Evolutionary conservation across 2,797 vertebrate genomes (phyloP).

Genomic region (Passerculus sandwichensis): DNA sequence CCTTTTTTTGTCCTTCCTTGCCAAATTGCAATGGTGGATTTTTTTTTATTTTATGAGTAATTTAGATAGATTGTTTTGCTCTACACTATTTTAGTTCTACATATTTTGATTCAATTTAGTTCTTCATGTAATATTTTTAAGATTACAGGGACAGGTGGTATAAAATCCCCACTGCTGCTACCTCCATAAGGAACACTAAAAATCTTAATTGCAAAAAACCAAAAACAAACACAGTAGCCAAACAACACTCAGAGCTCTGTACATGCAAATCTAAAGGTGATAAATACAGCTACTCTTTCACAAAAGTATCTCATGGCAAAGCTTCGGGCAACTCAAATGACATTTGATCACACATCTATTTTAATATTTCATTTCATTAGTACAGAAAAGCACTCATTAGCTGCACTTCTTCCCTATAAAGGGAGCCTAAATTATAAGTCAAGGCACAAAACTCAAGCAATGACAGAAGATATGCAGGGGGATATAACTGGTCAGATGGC

Average conservation of each 20-base stretch:
- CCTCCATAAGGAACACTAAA: neutral
- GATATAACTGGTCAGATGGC: neutral
- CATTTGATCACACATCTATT: neutral
- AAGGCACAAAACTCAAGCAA: neutral
- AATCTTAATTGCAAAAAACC: neutral
- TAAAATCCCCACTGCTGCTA: neutral
- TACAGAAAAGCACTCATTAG: neutral
- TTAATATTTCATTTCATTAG: neutral
- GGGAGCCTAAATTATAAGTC: neutral
- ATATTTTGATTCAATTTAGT: neutral
- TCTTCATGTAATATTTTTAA: neutral
- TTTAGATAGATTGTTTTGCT: neutral
- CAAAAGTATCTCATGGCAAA: neutral
- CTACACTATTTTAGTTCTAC: neutral
- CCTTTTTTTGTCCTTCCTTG: neutral
- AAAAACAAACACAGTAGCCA: neutral
- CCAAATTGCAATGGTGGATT: neutral
- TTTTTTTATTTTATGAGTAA: neutral
- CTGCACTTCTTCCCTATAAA: neutral
- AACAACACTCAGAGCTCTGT: neutral
- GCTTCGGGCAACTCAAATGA: neutral
- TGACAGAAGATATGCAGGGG: neutral
- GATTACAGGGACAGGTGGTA: neutral
- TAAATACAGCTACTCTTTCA: neutral
- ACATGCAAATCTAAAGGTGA: neutral